Conservation (phyloP, 1,140 invertebrate species). For the Physella acuta region DNA sequence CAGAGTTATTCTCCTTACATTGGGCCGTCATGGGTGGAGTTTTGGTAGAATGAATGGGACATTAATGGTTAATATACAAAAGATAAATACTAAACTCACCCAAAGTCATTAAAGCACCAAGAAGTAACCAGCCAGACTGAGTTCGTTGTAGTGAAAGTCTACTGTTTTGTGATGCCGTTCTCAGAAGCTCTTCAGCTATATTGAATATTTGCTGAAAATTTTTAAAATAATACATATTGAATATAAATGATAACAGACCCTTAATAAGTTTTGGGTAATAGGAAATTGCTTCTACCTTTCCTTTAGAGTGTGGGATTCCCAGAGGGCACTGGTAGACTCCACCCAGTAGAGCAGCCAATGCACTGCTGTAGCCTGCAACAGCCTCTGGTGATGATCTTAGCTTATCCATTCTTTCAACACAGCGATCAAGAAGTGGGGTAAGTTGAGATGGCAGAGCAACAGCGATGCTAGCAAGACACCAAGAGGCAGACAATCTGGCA, state of each 20-base stretch:
- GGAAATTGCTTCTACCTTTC: slow-evolving; percentile 70
- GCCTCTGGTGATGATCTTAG: slow-evolving; percentile 90
- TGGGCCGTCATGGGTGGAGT: background rate
- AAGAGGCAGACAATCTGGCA: slow-evolving; percentile 87
- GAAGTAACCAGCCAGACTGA: slow-evolving; percentile 94
- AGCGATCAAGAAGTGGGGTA: slow-evolving; percentile 84
- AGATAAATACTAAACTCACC: slow-evolving; percentile 64
- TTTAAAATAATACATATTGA: too few species aligned
- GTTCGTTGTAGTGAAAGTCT: slow-evolving; percentile 90
- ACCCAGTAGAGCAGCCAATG: slow-evolving; percentile 88
- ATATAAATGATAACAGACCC: too few species aligned
- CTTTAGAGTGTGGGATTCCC: slow-evolving; percentile 91
- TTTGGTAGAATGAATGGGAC: background rate
- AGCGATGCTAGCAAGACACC: slow-evolving; percentile 89
- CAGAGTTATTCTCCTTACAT: too few species aligned
- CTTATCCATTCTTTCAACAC: slow-evolving; percentile 57
- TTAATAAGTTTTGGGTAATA: background rate
- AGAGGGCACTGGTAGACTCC: slow-evolving; percentile 87
- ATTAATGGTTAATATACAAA: background rate
- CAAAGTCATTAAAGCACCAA: slow-evolving; percentile 94
- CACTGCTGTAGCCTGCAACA: slow-evolving; percentile 90
- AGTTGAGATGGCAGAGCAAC: slow-evolving; percentile 91
- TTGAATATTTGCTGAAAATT: slow-evolving; percentile 91
- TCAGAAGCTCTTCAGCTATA: slow-evolving; percentile 91
- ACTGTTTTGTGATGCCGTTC: slow-evolving; percentile 96